Evolutionary conservation across 2,888 invertebrate genomes (phyloP).

Genomic region (Pasiphila rectangulata): DNA sequence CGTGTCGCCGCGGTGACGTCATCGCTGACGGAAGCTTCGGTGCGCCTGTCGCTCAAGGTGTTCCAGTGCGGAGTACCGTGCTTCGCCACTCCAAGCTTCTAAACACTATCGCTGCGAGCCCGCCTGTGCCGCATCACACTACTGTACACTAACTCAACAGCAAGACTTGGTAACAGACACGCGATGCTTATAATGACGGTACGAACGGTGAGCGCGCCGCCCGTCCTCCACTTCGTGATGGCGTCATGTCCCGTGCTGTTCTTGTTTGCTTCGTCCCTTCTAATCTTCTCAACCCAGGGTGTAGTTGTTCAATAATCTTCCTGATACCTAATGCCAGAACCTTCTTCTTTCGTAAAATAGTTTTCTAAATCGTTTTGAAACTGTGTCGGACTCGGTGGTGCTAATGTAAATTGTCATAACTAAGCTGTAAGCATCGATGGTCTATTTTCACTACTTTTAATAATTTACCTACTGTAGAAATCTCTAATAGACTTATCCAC

Average conservation of each 20-base stretch:
- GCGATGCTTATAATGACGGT: slow-evolving; percentile 71
- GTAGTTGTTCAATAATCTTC: slow-evolving; percentile 8
- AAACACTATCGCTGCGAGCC: slow-evolving; percentile 65
- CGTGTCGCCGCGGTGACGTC: slow-evolving; percentile 59
- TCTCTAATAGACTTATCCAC: slow-evolving; percentile 52
- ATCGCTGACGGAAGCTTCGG: slow-evolving; percentile 66
- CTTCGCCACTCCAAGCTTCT: slow-evolving; percentile 72
- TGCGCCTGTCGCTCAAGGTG: slow-evolving; percentile 76
- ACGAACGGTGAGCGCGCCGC: slow-evolving; percentile 58
- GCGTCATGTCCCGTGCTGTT: slow-evolving; percentile 34
- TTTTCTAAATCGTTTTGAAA: slow-evolving; percentile 45
- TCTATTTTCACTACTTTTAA: slow-evolving; percentile 63
- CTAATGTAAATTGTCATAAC: slow-evolving; percentile 41
- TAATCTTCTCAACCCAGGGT: slow-evolving; percentile 22
- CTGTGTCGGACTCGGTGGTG: slow-evolving; percentile 40
- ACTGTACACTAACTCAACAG: slow-evolving; percentile 77
- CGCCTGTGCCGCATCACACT: slow-evolving; percentile 75
- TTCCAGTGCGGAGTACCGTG: slow-evolving; percentile 68
- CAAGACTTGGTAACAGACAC: slow-evolving; percentile 73
- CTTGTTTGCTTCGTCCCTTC: slow-evolving; percentile 32
- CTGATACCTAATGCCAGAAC: slow-evolving; percentile 8
- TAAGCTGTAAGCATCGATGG: slow-evolving; percentile 69
- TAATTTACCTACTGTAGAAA: slow-evolving; percentile 43
- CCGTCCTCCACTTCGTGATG: slow-evolving; percentile 23
- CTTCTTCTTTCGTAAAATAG: slow-evolving; percentile 28